Evolutionary conservation across 2,797 vertebrate genomes (phyloP).

Genomic region (Xyrichtys novacula): DNA sequence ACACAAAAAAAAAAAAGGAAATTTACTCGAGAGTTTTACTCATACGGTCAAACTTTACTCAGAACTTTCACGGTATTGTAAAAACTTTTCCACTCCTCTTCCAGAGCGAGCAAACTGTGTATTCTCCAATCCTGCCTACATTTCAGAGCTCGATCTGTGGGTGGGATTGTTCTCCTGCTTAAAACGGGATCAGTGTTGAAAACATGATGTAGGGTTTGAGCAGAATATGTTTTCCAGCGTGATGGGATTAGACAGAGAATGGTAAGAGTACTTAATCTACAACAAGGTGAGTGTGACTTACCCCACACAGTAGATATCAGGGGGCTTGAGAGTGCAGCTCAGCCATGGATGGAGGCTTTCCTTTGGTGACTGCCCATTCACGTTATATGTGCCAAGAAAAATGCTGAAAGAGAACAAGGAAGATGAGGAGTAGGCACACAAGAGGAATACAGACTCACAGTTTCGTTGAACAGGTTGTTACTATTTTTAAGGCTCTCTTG

Average conservation of each 20-base stretch:
- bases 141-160: slow-evolving; percentile 29
- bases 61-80: neutral
- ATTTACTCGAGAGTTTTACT: slow-evolving; percentile 6
- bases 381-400: slow-evolving; percentile 96
- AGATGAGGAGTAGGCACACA: slow-evolving; percentile 19
- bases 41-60: neutral
- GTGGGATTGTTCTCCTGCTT: slow-evolving; percentile 30
- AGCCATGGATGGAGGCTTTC: slow-evolving; percentile 93
- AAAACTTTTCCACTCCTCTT: slow-evolving; percentile 15
- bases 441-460: neutral
- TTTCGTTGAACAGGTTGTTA: neutral
- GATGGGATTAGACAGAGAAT: slow-evolving; percentile 31
- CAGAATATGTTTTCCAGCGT: slow-evolving; percentile 31
- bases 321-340: slow-evolving; percentile 84
- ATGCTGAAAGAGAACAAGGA: slow-evolving; percentile 82
- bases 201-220: slow-evolving; percentile 33
- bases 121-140: slow-evolving; percentile 39
- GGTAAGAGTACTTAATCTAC: slow-evolving; percentile 13
- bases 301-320: slow-evolving; percentile 97
- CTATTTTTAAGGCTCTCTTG: neutral
- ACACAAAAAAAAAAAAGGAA: slow-evolving; percentile 4
- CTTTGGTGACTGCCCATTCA: slow-evolving; percentile 93
- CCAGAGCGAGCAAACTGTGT: slow-evolving; percentile 27
- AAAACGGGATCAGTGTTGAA: slow-evolving; percentile 38
- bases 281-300: slow-evolving; percentile 68